A percentile compares a stretch with the other conserved stretches of the same genome.
phyloP scores from a whole-genome alignment of 2,113 vertebrate genomes.

The Trachemys scripta region DNA sequence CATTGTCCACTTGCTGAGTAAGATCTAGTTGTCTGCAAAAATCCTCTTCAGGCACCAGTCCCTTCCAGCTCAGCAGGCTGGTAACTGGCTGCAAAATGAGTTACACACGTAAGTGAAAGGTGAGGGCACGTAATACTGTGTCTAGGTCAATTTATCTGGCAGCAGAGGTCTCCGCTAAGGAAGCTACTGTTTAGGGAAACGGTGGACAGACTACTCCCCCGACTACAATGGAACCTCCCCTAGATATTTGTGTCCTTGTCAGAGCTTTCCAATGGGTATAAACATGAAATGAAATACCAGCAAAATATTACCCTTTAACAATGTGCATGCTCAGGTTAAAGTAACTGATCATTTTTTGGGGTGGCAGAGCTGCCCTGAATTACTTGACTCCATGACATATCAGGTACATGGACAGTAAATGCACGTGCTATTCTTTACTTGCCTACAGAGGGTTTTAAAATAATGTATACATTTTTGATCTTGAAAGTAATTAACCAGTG shows the following conservation, averaged over 20 bases:
- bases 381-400: not conserved
- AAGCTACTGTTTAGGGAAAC: not conserved
- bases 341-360: accelerated
- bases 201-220: not conserved
- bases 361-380: not conserved
- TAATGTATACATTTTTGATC: not conserved
- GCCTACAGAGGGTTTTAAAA: not conserved
- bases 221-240: not conserved
- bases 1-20: not conserved
- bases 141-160: not conserved
- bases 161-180: no score
- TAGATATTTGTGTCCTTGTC: not conserved
- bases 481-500: not conserved
- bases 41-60: not conserved
- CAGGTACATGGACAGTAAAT: not conserved
- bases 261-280: not conserved
- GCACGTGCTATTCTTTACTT: not conserved
- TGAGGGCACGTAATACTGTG: not conserved
- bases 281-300: not conserved
- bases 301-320: accelerated
- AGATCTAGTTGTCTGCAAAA: not conserved
- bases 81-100: not conserved
- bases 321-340: accelerated
- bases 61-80: not conserved
- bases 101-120: not conserved